Evolutionary conservation across 2,797 vertebrate genomes (phyloP).

Genomic region (Takifugu ocellatus): DNA sequence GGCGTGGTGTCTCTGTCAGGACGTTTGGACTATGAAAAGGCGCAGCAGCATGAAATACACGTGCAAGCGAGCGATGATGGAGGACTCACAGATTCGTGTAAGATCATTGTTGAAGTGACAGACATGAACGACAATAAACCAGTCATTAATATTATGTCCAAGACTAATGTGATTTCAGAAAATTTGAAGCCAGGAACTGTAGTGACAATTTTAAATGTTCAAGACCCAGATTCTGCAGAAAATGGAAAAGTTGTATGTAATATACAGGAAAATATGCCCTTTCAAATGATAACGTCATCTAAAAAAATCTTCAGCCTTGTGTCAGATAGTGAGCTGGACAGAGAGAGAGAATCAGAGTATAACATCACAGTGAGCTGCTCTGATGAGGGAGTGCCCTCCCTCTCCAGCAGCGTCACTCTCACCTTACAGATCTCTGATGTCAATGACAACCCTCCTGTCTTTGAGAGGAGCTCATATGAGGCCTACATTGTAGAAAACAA

Average conservation of each 20-base stretch:
- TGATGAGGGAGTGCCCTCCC: constrained; percentile 45
- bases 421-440: constrained; percentile 71
- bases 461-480: too few species aligned
- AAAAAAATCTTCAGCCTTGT: constrained; percentile 63
- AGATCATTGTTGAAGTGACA: constrained; percentile 62
- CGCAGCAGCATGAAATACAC: constrained; percentile 50
- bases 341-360: constrained; percentile 48
- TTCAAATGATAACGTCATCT: constrained; percentile 58
- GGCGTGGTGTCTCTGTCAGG: constrained; percentile 62
- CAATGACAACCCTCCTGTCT: constrained; percentile 44
- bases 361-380: constrained; percentile 7
- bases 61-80: constrained; percentile 70
- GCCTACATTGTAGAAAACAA: too few species aligned
- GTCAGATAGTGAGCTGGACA: constrained; percentile 53
- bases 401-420: constrained; percentile 62
- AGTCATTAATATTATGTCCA: constrained; percentile 59
- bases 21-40: constrained; percentile 67
- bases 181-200: constrained; percentile 58
- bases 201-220: constrained; percentile 70
- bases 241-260: constrained; percentile 70
- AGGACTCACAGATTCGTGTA: constrained; percentile 67
- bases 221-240: constrained; percentile 69
- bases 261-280: constrained; percentile 48
- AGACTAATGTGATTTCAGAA: constrained; percentile 57
- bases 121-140: constrained; percentile 76